phyloP scores from a whole-genome alignment of 2,797 vertebrate species.

The Lithobates sylvaticus region DNA sequence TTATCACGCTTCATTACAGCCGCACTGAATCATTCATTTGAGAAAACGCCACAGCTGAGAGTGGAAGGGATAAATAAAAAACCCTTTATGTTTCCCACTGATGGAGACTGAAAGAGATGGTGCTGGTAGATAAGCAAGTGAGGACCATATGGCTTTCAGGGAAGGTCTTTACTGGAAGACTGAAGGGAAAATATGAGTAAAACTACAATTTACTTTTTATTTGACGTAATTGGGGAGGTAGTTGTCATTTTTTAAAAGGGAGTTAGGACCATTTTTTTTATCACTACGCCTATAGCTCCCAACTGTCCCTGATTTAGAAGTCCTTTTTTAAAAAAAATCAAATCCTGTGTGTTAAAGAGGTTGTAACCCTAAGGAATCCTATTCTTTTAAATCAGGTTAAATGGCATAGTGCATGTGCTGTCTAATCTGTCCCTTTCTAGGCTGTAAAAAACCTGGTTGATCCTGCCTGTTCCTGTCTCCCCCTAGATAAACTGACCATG shows the following conservation, averaged over 20 bases:
- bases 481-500: no score
- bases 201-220: not conserved
- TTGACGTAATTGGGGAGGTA: not conserved
- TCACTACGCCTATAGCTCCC: no score
- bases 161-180: not conserved
- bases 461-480: no score
- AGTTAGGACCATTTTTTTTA: no score
- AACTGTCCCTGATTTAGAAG: no score
- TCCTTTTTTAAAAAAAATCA: no score
- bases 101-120: conserved; percentile 3
- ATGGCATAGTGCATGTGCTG: no score
- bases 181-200: not conserved
- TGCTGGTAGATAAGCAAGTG: not conserved
- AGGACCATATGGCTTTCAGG: not conserved
- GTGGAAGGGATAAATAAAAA: not conserved
- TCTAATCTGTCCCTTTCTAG: no score
- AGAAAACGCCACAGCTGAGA: conserved; percentile 39
- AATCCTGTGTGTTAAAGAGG: no score
- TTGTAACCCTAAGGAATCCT: no score
- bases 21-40: conserved; percentile 31
- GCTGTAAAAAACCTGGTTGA: no score
- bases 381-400: no score
- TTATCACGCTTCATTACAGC: conserved; percentile 53
- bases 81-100: conserved; percentile 9
- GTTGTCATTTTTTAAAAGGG: not conserved